A percentile compares a stretch with the other conserved stretches of the same genome.
phyloP scores from a whole-genome alignment of 2,888 invertebrate species.

The Chymomyza procnemis region DNA sequence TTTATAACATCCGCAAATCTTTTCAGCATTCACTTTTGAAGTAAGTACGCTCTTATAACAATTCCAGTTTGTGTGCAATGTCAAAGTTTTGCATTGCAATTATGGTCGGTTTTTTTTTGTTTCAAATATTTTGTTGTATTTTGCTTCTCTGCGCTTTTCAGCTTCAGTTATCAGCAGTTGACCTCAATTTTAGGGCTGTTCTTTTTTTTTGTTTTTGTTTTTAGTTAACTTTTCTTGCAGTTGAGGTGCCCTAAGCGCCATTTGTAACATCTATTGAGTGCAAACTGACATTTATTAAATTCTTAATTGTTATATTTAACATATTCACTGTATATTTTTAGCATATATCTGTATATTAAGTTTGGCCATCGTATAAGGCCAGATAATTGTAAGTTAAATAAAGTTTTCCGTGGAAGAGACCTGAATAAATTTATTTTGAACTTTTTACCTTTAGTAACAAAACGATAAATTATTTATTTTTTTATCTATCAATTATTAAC shows the following conservation, averaged over 20 bases:
- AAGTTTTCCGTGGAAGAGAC: no score
- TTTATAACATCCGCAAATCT: neutral
- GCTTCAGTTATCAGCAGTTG: slow-evolving; percentile 28
- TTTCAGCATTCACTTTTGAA: slow-evolving; percentile 26
- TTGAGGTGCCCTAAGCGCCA: neutral
- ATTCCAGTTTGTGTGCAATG: slow-evolving; percentile 36
- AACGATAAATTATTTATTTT: no score
- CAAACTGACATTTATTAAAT: neutral
- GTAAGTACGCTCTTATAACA: slow-evolving; percentile 41
- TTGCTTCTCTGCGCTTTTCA: slow-evolving; percentile 3
- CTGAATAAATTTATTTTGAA: no score
- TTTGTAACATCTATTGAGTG: neutral
- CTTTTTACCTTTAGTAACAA: no score
- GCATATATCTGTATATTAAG: neutral
- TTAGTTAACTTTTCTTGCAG: no score
- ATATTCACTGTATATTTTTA: neutral
- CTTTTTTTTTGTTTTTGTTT: neutral
- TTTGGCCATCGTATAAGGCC: no score
- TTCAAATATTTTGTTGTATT: slow-evolving; percentile 9
- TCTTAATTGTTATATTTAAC: neutral
- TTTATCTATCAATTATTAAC: no score
- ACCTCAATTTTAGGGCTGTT: slow-evolving; percentile 13
- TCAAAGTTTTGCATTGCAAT: slow-evolving; percentile 41
- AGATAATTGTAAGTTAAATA: no score
- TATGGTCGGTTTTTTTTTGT: slow-evolving; percentile 10